A percentile compares a stretch with the other conserved stretches of the same genome.
Conservation (phyloP, 2,797 vertebrate genomes). For the Rhinella marina region DNA sequence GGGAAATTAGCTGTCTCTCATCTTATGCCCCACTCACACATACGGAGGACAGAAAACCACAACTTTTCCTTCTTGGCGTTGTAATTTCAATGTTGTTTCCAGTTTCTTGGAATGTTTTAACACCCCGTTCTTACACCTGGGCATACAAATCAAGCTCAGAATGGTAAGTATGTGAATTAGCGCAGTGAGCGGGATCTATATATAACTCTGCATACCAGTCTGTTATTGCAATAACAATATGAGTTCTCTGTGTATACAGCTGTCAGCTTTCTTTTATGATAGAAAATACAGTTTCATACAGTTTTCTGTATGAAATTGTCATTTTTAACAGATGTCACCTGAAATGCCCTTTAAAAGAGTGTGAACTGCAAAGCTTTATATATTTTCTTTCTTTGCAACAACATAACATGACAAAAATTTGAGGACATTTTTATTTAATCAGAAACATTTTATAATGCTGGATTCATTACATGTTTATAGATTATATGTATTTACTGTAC, state of each 20-base stretch:
- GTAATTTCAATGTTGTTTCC: not conserved
- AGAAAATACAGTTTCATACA: constrained; percentile 18
- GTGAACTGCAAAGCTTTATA: not conserved
- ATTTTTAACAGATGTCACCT: not conserved
- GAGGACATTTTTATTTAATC: not conserved
- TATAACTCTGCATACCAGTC: constrained; percentile 25
- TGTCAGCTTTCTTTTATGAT: constrained; percentile 28
- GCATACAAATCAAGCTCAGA: constrained; percentile 30
- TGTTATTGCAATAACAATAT: constrained; percentile 44
- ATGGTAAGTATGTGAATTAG: constrained; percentile 35
- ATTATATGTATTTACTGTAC: not conserved
- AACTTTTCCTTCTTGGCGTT: too few species aligned
- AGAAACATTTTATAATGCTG: not conserved
- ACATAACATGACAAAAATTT: not conserved
- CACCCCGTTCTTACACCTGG: constrained; percentile 20
- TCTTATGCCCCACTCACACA: too few species aligned
- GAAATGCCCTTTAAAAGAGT: not conserved
- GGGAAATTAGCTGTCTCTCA: too few species aligned
- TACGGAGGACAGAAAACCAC: too few species aligned
- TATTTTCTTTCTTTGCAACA: not conserved
- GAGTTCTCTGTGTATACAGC: constrained; percentile 41
- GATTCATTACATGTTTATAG: not conserved
- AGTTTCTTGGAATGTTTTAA: not conserved
- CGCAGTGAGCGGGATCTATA: constrained; percentile 6
- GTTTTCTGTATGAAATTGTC: constrained; percentile 16